Evolutionary conservation across 1,140 invertebrate species (phyloP), one percentile per base, ranked within the genome.

Genomic region (Himalopsyche phryganea): DNA sequence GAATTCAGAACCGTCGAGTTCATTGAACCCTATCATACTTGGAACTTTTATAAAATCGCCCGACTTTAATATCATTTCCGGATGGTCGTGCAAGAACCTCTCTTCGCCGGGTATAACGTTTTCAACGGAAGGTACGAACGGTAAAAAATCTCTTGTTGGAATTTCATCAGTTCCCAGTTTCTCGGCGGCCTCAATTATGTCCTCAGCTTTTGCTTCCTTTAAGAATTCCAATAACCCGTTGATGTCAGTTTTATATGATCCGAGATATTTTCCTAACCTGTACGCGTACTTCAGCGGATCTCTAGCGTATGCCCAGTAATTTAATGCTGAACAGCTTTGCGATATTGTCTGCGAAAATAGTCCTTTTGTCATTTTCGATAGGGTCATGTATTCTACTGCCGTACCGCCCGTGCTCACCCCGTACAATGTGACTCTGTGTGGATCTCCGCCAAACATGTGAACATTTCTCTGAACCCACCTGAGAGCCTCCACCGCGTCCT

Each of bases 301-400:
- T 17, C 71, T 69, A 28, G 75, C 70, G 11, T 74, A 63, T 4
- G 79, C 79, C 84, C 85, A 87, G 6, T 83, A 77, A 52, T 81
- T 81, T 10, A 87, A 69, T 1, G 86, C 81, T 0, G 85, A 83
- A 1, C 89, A 88, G 67, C 86, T 86, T 74, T 85, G 81, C n/a
- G 82, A 60, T 44, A 87, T 85, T 0, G 66, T 70, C 66, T 63
- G 72, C 32, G 73, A 69, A 15, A 76, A 76, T 0, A 77, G 64
- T 4, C 73, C 73, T 50, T 56, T 67, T 0, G 76, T 68, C 32
- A 69, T 53, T 19, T 69, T 68, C 4, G 77, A 75, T 20, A 77
- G 54, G 4, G 73, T 68, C 13, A 76, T 56, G 55, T 73, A 73
- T 3, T 74, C 76, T 1, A 68, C 72, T 0, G 74, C 73, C 4